Base-by-base conservation (phyloP, 2,888 invertebrate species). In the Tachina grossa region DNA sequence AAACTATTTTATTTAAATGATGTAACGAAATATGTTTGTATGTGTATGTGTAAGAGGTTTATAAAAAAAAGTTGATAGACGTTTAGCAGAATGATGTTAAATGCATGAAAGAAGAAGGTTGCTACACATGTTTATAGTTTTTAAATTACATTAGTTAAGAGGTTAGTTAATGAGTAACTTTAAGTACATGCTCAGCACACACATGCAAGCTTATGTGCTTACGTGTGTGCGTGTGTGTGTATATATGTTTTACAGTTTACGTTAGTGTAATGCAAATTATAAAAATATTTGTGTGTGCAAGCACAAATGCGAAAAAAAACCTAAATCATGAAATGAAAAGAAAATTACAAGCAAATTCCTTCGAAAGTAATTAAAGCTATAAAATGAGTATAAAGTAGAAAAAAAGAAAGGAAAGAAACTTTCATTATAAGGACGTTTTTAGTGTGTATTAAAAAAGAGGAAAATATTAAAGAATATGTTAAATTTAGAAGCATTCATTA, bases 121-220 rank as follows among this genome's bases (percentile, higher is more conserved):
- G 31, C 31, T 31, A 31, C 31, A 31, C 31, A 11, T 65, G 11
- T 53, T 47, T 69, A 31, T 69, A 19, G 4, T 65, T 41, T 53
- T 55, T 49, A 22, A 63, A 65, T 83, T 74, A 55, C 71, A 49
- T 80, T 74, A 71, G 69, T 82, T 75, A 85, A 82, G 78, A 79
- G 82, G 78, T 85, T 85, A 75, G 78, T 85, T 85, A 85, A 85
- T 85, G 85, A 85, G 82, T 79, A 59, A 79, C 85, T 84, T 76
- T 75, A 82, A 79, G 72, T 49, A 71, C 69, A 31, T 47, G n/a
- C 39, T 9, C 16, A 14, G 49, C 39, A 66, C 16, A 51, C 4
- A 43, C 45, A 43, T 53, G 53, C 9, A 53, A 0, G 5, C 53
- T 49, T 49, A 49, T 66, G 43, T 66, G 53, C 2, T 3, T 57